These are phyloP conservation scores for Actias luna DNA, from an alignment of 2,888 invertebrate genomes.

Conservation along the genomic window DNA sequence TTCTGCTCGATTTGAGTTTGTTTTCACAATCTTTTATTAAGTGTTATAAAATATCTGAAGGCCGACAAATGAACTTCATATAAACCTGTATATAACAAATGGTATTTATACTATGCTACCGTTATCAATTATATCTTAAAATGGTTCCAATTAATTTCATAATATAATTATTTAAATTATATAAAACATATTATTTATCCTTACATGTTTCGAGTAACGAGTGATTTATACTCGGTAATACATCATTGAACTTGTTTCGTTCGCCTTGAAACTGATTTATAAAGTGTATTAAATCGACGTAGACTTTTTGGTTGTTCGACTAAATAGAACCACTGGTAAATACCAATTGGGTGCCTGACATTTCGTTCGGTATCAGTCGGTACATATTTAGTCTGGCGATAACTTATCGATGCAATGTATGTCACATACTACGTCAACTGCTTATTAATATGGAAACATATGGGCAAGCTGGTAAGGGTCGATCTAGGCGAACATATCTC, in stretches of 20 bases:
- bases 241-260: not conserved
- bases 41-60: not conserved
- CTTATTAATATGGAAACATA: too few species aligned
- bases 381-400: too few species aligned
- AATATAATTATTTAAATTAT: not conserved
- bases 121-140: not conserved
- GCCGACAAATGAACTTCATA: not conserved
- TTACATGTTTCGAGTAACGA: not conserved
- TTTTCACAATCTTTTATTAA: not conserved
- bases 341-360: not conserved
- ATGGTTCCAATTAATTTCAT: not conserved
- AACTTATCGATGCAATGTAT: too few species aligned
- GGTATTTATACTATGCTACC: not conserved
- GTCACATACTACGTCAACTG: too few species aligned
- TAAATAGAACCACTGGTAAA: not conserved
- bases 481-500: too few species aligned
- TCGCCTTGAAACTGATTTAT: not conserved
- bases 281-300: not conserved
- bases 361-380: not conserved
- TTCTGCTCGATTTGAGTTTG: not conserved
- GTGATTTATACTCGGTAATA: not conserved
- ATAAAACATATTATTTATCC: conserved; percentile 1
- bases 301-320: not conserved
- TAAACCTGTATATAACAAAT: not conserved
- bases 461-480: too few species aligned